These are phyloP conservation scores for Thripadectes ignobilis DNA, from an alignment of 2,797 vertebrate genomes.

Conservation along the genomic window DNA sequence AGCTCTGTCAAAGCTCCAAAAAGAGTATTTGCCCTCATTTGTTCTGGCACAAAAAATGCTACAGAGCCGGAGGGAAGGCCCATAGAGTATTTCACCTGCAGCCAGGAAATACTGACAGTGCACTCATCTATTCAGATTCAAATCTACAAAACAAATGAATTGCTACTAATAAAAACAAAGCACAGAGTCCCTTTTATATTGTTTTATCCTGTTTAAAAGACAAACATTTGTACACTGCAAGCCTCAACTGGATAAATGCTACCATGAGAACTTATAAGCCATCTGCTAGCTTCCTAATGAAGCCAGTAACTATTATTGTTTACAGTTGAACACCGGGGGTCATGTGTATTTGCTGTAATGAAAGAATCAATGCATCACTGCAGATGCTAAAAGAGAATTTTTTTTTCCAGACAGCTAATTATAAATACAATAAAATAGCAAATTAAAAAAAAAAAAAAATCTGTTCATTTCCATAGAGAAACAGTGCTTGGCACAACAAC, in stretches of 20 bases:
- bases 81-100: background rate
- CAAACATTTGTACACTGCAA: slow-evolving; percentile 77
- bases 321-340: slow-evolving; percentile 78
- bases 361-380: slow-evolving; percentile 74
- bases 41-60: background rate
- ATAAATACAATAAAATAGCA: slow-evolving; percentile 74
- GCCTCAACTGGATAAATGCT: slow-evolving; percentile 76
- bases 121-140: slow-evolving; percentile 38
- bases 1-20: background rate
- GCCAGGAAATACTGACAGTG: slow-evolving; percentile 17
- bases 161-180: slow-evolving; percentile 69
- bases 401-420: slow-evolving; percentile 72
- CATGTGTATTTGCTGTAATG: slow-evolving; percentile 75
- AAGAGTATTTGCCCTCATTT: background rate
- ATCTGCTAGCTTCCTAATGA: slow-evolving; percentile 83
- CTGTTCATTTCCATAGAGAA: slow-evolving; percentile 67
- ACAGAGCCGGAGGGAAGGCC: background rate
- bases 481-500: slow-evolving; percentile 54
- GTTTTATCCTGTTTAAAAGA: slow-evolving; percentile 74
- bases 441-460: slow-evolving; percentile 50
- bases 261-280: slow-evolving; percentile 79
- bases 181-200: slow-evolving; percentile 70
- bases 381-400: slow-evolving; percentile 67
- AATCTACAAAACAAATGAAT: slow-evolving; percentile 65
- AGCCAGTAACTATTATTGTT: slow-evolving; percentile 79